Percentiles rank a stretch among this genome's conserved stretches.
Conservation (phyloP, 53 echinoderm and acorn worm species). For the Astropecten irregularis region DNA sequence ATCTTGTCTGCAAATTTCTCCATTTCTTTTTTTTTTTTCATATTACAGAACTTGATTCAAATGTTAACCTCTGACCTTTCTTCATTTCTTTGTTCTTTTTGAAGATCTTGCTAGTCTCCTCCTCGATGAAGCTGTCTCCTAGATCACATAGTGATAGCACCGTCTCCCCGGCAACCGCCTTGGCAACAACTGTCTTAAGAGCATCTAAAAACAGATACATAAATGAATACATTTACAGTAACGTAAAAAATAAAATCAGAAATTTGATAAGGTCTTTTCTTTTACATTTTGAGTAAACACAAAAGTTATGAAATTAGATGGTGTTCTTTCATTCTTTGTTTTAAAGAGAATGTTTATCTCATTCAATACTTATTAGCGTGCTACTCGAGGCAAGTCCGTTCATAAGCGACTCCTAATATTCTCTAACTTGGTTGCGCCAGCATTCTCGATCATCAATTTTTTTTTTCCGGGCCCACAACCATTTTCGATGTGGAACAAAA, state of each 20-base stretch:
- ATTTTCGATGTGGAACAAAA: too few relatives aligned
- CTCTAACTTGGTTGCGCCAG: too few relatives aligned
- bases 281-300: not conserved
- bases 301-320: too few relatives aligned
- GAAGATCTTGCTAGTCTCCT: conserved; percentile 81
- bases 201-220: conserved; percentile 60
- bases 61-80: conserved; percentile 75
- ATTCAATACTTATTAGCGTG: too few relatives aligned
- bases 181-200: conserved; percentile 63
- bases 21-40: not conserved
- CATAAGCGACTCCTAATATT: too few relatives aligned
- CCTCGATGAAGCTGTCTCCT: conserved; percentile 75
- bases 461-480: too few relatives aligned
- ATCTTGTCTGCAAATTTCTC: too few relatives aligned
- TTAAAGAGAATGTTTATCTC: too few relatives aligned
- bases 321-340: too few relatives aligned
- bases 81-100: conserved; percentile 97
- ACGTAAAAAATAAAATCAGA: not conserved
- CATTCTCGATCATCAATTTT: too few relatives aligned
- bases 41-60: not conserved
- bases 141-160: conserved; percentile 77
- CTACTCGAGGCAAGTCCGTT: too few relatives aligned
- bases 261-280: not conserved
- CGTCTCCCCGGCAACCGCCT: conserved; percentile 67
- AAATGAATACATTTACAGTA: not conserved